Percentiles rank a stretch among this genome's conserved stretches.
Evolutionary conservation across 2,113 vertebrate species (phyloP).

Genomic region (Malurus alboscapulatus): DNA sequence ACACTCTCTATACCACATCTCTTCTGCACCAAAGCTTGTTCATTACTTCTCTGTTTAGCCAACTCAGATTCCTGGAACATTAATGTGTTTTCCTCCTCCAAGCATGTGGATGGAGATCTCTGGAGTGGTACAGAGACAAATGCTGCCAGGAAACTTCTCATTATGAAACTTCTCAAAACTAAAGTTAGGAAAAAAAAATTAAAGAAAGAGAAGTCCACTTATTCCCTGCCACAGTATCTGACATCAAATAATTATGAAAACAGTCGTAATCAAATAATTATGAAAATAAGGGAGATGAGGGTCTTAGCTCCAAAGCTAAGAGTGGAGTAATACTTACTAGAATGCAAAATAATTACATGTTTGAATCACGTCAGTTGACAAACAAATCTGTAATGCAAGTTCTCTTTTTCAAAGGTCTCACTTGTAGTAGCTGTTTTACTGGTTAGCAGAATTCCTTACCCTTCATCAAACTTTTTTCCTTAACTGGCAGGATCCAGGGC

Average conservation of each 20-base stretch:
- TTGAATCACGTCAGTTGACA: background rate
- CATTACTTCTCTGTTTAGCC: background rate
- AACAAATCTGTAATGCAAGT: background rate
- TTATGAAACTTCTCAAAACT: background rate
- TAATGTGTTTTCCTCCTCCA: background rate
- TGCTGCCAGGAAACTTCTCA: background rate
- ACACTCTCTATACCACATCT: background rate
- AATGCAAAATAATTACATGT: background rate
- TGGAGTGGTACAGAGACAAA: background rate
- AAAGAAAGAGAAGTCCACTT: background rate
- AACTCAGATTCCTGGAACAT: background rate
- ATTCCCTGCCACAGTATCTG: background rate
- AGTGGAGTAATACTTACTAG: background rate
- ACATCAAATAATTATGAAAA: background rate
- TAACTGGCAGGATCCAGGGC: background rate
- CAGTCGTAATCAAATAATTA: background rate
- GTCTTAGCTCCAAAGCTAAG: background rate
- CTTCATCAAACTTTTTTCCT: background rate
- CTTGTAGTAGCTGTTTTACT: background rate
- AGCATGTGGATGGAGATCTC: background rate
- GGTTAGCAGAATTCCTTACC: background rate
- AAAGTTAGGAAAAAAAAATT: background rate
- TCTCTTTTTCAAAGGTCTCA: background rate
- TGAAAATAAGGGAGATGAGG: background rate
- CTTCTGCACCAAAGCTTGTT: background rate